Evolutionary conservation across 1,140 invertebrate genomes (phyloP).

Genomic region (Neodiprion lecontei): DNA sequence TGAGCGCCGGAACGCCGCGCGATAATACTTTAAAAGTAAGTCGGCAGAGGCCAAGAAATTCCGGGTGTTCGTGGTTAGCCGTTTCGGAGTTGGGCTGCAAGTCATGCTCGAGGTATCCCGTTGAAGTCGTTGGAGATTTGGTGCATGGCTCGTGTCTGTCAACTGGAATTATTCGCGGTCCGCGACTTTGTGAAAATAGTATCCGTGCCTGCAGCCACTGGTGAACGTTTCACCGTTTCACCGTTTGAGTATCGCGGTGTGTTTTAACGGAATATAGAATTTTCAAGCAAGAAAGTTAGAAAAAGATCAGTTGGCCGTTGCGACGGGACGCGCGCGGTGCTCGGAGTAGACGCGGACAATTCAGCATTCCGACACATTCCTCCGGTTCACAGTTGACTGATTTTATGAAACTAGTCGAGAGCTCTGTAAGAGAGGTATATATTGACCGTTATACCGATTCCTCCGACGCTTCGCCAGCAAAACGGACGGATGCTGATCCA

Average conservation of each 20-base stretch:
- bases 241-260: neutral
- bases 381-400: neutral
- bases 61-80: too few relatives aligned
- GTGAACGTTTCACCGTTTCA: neutral
- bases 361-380: conserved; percentile 6
- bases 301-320: neutral
- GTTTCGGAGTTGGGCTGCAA: neutral
- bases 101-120: neutral
- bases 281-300: neutral
- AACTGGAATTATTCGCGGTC: neutral
- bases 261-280: neutral
- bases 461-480: neutral
- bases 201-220: too few relatives aligned
- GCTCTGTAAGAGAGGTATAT: neutral
- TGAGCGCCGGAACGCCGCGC: too few relatives aligned
- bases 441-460: neutral
- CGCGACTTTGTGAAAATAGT: neutral
- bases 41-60: too few relatives aligned
- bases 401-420: neutral
- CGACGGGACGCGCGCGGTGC: neutral
- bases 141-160: neutral
- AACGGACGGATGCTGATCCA: conserved; percentile 1
- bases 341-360: neutral
- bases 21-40: too few relatives aligned
- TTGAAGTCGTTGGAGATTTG: neutral